Percentiles rank a stretch among this genome's conserved stretches.
These are phyloP conservation scores for Ischnura elegans DNA, from an alignment of 2,888 invertebrate species.

Conservation along the genomic window DNA sequence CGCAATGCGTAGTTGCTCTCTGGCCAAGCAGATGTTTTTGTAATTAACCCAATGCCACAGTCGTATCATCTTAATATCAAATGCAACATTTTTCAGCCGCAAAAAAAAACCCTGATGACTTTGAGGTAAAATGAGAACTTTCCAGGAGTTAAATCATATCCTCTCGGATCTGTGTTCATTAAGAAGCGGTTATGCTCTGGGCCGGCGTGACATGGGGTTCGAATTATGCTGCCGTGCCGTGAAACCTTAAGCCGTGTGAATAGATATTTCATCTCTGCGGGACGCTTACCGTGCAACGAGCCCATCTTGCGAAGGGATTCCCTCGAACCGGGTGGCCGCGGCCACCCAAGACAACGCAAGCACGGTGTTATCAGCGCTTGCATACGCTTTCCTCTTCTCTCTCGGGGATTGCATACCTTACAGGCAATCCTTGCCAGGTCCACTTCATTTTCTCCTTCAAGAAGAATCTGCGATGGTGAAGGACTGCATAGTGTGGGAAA, in stretches of 20 bases:
- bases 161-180: not conserved
- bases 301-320: not conserved
- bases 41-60: too few species aligned
- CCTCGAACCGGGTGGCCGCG: not conserved
- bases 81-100: not conserved
- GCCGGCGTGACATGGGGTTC: not conserved
- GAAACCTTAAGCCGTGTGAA: not conserved
- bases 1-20: too few species aligned
- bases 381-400: not conserved
- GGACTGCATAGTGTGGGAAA: not conserved
- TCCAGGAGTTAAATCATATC: not conserved
- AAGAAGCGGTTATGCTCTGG: not conserved
- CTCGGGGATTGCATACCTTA: not conserved
- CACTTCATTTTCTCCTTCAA: not conserved
- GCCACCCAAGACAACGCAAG: constrained; percentile 4
- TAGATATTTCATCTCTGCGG: constrained; percentile 27
- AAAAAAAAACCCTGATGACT: not conserved
- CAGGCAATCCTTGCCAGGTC: not conserved
- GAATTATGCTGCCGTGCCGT: not conserved
- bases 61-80: not conserved
- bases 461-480: not conserved
- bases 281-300: not conserved
- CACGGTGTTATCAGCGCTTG: not conserved
- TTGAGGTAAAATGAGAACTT: not conserved
- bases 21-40: too few species aligned